Percentiles rank a stretch among this genome's conserved stretches.
phyloP scores from a whole-genome alignment of 2,888 invertebrate species.

The Alloscopus bannaensis region DNA sequence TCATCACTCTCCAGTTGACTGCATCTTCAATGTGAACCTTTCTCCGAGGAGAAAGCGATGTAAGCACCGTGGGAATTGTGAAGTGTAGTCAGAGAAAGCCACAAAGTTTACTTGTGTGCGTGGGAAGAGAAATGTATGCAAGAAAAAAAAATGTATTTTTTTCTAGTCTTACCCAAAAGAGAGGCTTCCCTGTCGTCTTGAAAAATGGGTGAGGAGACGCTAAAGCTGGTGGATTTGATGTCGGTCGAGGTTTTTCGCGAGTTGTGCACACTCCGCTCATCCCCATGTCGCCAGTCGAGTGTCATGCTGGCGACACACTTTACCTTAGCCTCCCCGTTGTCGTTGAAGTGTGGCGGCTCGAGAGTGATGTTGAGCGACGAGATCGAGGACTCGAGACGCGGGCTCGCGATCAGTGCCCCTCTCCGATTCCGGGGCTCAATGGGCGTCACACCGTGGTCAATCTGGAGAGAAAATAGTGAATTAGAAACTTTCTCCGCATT shows the following conservation, averaged over 20 bases:
- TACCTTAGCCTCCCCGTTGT: conserved; percentile 69
- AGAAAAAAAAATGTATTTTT: background rate
- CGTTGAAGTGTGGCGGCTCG: conserved; percentile 68
- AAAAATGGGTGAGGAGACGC: conserved; percentile 55
- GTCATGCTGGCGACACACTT: conserved; percentile 69
- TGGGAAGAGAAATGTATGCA: background rate
- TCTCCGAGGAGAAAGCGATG: conserved; percentile 16
- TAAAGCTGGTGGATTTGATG: conserved; percentile 53
- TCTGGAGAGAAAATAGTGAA: conserved; percentile 36
- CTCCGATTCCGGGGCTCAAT: conserved; percentile 35
- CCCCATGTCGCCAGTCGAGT: conserved; percentile 70
- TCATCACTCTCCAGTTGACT: conserved; percentile 34
- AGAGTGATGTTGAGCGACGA: conserved; percentile 68
- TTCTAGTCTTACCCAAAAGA: conserved; percentile 60
- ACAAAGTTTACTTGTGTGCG: background rate
- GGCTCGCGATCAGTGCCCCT: conserved; percentile 9
- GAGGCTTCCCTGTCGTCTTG: conserved; percentile 66
- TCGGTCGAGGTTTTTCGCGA: conserved; percentile 63
- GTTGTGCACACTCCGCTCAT: conserved; percentile 67
- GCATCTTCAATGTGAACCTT: conserved; percentile 24
- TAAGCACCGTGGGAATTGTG: conserved; percentile 57
- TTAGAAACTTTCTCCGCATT: background rate
- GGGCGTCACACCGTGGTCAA: conserved; percentile 57
- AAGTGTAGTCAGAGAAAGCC: background rate
- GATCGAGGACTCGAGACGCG: conserved; percentile 57